Conservation (phyloP, 2,113 vertebrate genomes). For the Tauraco erythrolophus region DNA sequence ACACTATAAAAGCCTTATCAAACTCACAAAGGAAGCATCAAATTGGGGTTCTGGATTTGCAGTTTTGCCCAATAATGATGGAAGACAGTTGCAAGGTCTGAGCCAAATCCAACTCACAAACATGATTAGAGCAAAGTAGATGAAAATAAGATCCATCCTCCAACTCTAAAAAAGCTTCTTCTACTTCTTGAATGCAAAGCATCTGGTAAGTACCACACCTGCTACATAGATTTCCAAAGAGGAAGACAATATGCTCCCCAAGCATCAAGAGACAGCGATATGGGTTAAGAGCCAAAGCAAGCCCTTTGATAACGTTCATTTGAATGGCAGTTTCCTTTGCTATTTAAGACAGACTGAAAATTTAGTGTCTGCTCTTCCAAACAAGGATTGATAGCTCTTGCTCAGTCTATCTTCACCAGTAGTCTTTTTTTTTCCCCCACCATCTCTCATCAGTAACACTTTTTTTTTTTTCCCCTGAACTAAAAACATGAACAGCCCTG, state of each 20-base stretch:
- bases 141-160: not conserved
- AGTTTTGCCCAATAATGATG: not conserved
- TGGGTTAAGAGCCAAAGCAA: not conserved
- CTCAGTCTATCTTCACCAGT: not conserved
- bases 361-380: not conserved
- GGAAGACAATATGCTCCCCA: not conserved
- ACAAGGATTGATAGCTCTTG: not conserved
- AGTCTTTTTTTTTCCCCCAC: not conserved
- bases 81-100: not conserved
- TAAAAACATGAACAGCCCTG: not conserved
- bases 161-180: not conserved
- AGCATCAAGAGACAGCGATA: not conserved
- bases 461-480: not conserved
- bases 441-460: not conserved
- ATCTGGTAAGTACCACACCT: not conserved
- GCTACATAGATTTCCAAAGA: not conserved
- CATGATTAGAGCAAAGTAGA: rapidly evolving
- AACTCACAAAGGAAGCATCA: not conserved
- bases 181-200: not conserved
- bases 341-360: not conserved
- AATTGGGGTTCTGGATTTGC: not conserved
- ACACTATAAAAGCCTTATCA: not conserved
- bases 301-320: not conserved
- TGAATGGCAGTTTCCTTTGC: not conserved
- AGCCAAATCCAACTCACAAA: not conserved